Base-by-base conservation (phyloP, 2,888 invertebrate species). In the Yponomeuta evonymella region DNA sequence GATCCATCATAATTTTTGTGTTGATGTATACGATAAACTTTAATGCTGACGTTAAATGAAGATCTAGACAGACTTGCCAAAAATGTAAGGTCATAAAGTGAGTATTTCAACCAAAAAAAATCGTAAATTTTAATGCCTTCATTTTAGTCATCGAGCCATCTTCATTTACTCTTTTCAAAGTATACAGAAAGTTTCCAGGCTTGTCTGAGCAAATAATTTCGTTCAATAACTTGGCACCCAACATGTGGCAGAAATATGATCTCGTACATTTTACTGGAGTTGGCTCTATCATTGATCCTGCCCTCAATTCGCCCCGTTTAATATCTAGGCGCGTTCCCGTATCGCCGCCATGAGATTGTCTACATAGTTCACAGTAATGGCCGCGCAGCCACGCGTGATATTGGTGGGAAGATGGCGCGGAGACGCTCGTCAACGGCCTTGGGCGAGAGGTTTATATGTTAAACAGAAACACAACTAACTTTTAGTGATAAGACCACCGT, bases 311-410 rank as follows among this genome's bases (percentile, higher is more conserved):
- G 51, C 51, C 51, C 15, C 12, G 15, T 58, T 58, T 58, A 58
- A 58, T 58, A 58, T 43, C 43, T 43, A 43, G 43, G 43, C 43
- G 43, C 43, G 43, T 43, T 43, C 43, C 43, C 43, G 43, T 43
- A 8, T 8, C 51, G 15, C 15, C 15, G 51, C 51, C 15, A 15
- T 15, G 51, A 58, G 51, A 58, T 58, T 58, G 12, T 58, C 51
- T 58, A 12, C 51, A 58, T 58, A 58, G 51, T 58, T 58, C 51
- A 58, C 51, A 58, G 51, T 58, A 58, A 58, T 58, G 51, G 51
- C 51, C 51, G 51, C 51, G 51, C 51, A 58, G 51, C 51, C 51
- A 58, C 51, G 51, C 51, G 51, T 58, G 51, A 58, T 58, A 58
- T 58, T 58, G 51, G 51, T 15, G 51, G 51, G 51, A 58, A 58